These are phyloP conservation scores for Meiosimyza platycephala DNA, from an alignment of 2,888 invertebrate genomes.

Conservation along the genomic window DNA sequence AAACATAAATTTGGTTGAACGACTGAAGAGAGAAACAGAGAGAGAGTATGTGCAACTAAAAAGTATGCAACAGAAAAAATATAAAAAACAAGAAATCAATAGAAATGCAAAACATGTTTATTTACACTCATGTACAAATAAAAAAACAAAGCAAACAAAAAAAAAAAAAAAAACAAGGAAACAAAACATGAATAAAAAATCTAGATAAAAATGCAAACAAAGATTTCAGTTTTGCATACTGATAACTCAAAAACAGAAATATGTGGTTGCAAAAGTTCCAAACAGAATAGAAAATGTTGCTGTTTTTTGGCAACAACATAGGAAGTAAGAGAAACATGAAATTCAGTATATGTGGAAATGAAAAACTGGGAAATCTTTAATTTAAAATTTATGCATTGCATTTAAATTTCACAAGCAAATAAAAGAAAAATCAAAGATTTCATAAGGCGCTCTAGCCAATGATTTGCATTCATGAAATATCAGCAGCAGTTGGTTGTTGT, in stretches of 20 bases:
- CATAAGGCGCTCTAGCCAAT: neutral
- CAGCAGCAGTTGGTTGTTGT: too few species aligned
- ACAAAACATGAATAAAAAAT: too few species aligned
- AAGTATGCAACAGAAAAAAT: slow-evolving; percentile 28
- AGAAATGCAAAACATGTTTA: too few species aligned
- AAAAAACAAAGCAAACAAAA: too few species aligned
- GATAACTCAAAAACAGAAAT: too few species aligned
- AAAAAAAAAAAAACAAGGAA: too few species aligned
- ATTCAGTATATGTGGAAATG: neutral
- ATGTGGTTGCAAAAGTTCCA: too few species aligned
- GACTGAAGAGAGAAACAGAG: too few species aligned
- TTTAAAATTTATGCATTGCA: neutral
- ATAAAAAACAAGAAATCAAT: neutral
- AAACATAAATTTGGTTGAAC: neutral
- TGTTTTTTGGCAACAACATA: neutral
- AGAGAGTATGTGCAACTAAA: neutral
- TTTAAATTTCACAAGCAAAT: neutral
- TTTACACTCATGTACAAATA: too few species aligned
- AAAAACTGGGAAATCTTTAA: neutral
- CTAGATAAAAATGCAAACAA: too few species aligned
- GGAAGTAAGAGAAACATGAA: neutral
- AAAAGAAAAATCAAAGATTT: neutral
- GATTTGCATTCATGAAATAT: too few species aligned
- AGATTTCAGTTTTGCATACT: too few species aligned
- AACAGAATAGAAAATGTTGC: neutral